Evolutionary conservation across 2,888 invertebrate genomes (phyloP).

Genomic region (Timema podura): DNA sequence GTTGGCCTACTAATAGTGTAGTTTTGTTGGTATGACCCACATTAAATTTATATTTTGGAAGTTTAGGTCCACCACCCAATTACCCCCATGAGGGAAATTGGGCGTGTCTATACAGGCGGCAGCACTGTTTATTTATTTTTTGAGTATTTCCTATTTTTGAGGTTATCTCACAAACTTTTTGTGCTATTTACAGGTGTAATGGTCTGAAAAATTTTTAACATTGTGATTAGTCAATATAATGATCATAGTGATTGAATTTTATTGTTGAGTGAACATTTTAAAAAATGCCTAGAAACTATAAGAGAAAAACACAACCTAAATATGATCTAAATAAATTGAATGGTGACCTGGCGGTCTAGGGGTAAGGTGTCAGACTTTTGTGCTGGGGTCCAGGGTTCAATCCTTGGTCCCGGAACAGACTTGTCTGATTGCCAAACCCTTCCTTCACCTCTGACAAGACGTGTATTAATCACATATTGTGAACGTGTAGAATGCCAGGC

Average conservation of each 20-base stretch:
- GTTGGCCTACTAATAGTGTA: neutral
- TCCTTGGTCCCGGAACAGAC: too few species aligned
- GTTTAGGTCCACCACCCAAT: slow-evolving; percentile 4
- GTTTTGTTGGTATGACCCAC: slow-evolving; percentile 2
- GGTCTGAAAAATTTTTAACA: neutral
- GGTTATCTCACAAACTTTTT: neutral
- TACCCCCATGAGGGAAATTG: slow-evolving; percentile 5
- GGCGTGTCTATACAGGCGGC: slow-evolving; percentile 2
- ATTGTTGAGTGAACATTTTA: neutral
- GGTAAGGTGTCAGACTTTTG: too few species aligned
- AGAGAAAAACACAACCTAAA: slow-evolving; percentile 14
- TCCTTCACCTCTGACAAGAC: too few species aligned
- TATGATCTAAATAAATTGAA: slow-evolving; percentile 13
- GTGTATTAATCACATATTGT: too few species aligned
- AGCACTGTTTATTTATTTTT: neutral
- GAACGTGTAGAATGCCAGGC: too few species aligned
- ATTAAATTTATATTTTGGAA: slow-evolving; percentile 1
- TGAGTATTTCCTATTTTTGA: neutral
- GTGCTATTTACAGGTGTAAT: slow-evolving; percentile 1
- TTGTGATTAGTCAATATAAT: neutral
- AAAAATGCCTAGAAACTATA: slow-evolving; percentile 11
- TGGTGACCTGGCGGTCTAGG: too few species aligned
- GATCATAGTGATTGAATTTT: neutral
- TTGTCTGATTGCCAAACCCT: too few species aligned
- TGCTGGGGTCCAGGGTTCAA: too few species aligned